Evolutionary conservation across 1,140 invertebrate genomes (phyloP), one percentile per base, ranked within the genome.

Genomic region (Brachionus koreanus): DNA sequence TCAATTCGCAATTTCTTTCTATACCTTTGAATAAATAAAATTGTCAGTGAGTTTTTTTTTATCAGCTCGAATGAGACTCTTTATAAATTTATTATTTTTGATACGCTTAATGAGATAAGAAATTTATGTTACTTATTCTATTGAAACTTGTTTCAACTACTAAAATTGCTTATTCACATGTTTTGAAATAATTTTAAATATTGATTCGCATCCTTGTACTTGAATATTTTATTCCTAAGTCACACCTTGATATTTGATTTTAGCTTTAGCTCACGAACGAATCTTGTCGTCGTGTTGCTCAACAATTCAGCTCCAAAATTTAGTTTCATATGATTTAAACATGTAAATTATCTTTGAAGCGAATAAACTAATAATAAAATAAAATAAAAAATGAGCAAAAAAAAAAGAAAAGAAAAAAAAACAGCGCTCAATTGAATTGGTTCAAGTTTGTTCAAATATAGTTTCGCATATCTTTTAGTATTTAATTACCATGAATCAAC

Each of bases 61-160:
- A 74, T 74, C 69, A 74, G 69, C 43, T 74, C 37, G 37, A 74
- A 74, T 74, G 42, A 74, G 42, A 46, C 23, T 46, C 43, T 74
- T 74, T 74, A 49, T 74, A 74, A 69, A 69, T 69, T 69, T 69
- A 69, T 69, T 69, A 69, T 69, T 74, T 74, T 74, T 74, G 69
- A 74, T 74, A 74, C 69, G 69, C 39, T 74, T 46, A 74, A 29
- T 74, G 42, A 74, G 69, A 74, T 74, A 74, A 74, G 69, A 74
- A 74, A 69, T 37, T 37, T 46, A 25, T 46, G 19, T 74, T 46
- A 46, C 23, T 13, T 46, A 74, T 37, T 69, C 33, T 69, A 39
- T 69, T 69, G 65, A 69, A 69, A 39, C 33, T 69, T 37, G 37
- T 69, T 69, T 43, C 35, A 69, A 74, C 9, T 74, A 35, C 23